Percentiles rank a stretch among this genome's conserved stretches.
These are phyloP conservation scores for Drosophila parabipectinata DNA, from an alignment of 1,140 invertebrate species.

Conservation along the genomic window DNA sequence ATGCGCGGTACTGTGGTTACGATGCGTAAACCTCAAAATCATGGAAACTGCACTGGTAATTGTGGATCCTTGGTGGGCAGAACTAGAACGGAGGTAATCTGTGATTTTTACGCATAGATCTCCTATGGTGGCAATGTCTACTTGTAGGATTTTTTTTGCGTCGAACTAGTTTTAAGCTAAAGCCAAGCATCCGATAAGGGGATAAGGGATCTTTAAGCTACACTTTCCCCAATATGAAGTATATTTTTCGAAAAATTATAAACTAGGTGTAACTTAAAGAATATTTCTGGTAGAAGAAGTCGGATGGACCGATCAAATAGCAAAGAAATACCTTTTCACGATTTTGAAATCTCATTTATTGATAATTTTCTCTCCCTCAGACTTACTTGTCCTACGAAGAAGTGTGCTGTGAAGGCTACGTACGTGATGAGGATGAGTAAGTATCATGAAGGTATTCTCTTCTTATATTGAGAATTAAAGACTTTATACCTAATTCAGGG, in stretches of 20 bases:
- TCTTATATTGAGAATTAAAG: not conserved
- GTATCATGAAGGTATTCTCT: slow-evolving; percentile 1
- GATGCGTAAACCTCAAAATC: slow-evolving; percentile 66
- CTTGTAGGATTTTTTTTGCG: too few species aligned
- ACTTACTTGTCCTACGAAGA: slow-evolving; percentile 58
- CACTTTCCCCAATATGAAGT: too few species aligned
- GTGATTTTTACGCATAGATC: too few species aligned
- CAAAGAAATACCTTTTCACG: too few species aligned
- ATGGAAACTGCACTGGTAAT: slow-evolving; percentile 54
- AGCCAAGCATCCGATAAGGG: too few species aligned
- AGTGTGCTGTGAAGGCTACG: slow-evolving; percentile 71
- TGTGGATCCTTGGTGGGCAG: slow-evolving; percentile 63
- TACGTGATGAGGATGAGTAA: slow-evolving; percentile 54
- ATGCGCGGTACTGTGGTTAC: slow-evolving; percentile 62
- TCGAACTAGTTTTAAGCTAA: too few species aligned
- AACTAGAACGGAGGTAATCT: slow-evolving; percentile 56
- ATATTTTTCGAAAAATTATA: too few species aligned
- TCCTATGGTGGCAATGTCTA: too few species aligned
- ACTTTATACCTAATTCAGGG: not conserved
- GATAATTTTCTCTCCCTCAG: slow-evolving; percentile 7
- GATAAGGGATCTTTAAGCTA: too few species aligned
- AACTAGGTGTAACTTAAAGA: too few species aligned
- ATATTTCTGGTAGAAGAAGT: too few species aligned
- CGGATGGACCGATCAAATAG: too few species aligned
- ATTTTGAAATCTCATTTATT: not conserved